phyloP scores from a whole-genome alignment of 2,888 invertebrate species.

The Caenorhabditis uteleia region DNA sequence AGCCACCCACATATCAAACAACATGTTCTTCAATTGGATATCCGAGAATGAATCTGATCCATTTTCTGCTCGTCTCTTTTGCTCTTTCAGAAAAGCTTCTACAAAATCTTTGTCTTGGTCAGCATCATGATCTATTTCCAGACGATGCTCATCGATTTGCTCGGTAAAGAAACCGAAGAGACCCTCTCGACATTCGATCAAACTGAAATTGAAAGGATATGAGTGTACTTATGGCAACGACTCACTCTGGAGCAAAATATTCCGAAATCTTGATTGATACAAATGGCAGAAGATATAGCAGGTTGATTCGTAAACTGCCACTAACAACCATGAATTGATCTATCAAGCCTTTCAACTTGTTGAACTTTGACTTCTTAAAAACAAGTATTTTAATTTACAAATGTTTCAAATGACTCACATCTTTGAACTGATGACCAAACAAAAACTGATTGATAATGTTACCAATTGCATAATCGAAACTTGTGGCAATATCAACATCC shows the following conservation, averaged over 20 bases:
- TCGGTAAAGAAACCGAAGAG: conserved; percentile 40
- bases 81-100: conserved; percentile 34
- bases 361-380: too few relatives aligned
- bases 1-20: conserved; percentile 53
- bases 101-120: conserved; percentile 30
- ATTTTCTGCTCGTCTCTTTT: conserved; percentile 15
- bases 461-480: conserved; percentile 38
- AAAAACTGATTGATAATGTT: conserved; percentile 45
- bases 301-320: too few relatives aligned
- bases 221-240: too few relatives aligned
- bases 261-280: too few relatives aligned
- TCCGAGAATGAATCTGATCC: conserved; percentile 13
- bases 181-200: conserved; percentile 37
- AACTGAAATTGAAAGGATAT: too few relatives aligned
- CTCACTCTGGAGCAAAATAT: too few relatives aligned
- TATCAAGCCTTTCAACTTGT: too few relatives aligned
- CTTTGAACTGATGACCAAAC: conserved; percentile 39
- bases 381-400: too few relatives aligned
- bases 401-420: conserved; percentile 3
- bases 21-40: conserved; percentile 36
- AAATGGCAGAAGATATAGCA: too few relatives aligned
- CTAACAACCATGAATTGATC: too few relatives aligned
- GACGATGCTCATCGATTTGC: conserved; percentile 33
- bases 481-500: conserved; percentile 21
- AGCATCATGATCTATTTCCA: conserved; percentile 27